These are phyloP conservation scores for Coilia nasus DNA, from an alignment of 2,797 vertebrate species.

Conservation along the genomic window DNA sequence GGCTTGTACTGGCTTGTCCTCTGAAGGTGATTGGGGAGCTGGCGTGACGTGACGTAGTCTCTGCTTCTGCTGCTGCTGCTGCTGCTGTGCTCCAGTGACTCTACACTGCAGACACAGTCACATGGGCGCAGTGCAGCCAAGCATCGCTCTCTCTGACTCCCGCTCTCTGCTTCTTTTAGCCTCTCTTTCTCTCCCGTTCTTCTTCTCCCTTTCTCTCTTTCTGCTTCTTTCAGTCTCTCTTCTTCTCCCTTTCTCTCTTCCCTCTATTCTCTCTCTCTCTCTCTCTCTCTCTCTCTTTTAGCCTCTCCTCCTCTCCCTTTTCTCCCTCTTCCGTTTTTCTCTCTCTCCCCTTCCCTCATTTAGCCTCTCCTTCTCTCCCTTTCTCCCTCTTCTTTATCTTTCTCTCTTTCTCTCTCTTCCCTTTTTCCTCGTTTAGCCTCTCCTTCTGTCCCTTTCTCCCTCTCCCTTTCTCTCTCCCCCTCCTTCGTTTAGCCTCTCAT, in stretches of 20 bases:
- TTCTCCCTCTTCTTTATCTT: background rate
- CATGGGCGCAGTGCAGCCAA: background rate
- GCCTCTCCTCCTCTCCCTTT: background rate
- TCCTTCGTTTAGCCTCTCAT: no score
- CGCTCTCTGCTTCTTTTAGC: background rate
- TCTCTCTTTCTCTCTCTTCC: background rate
- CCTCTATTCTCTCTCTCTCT: background rate
- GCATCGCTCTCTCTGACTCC: background rate
- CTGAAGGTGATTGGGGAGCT: constrained; percentile 16
- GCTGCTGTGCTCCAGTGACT: background rate
- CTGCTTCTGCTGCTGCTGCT: background rate
- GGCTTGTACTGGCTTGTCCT: constrained; percentile 3
- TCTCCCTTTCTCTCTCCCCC: no score
- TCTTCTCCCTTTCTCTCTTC: no score
- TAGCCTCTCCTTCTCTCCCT: background rate
- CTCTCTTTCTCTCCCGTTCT: background rate
- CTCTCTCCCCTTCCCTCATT: background rate
- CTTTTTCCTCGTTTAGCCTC: no score
- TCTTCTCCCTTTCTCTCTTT: background rate
- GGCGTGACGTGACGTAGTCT: background rate
- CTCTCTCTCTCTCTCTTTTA: no score
- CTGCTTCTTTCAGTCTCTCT: background rate
- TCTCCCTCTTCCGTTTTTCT: background rate
- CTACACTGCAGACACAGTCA: constrained; percentile 11
- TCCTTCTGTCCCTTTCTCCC: no score